These are phyloP conservation scores for Oncopeltus fasciatus DNA, from an alignment of 1,140 invertebrate genomes.

Conservation along the genomic window DNA sequence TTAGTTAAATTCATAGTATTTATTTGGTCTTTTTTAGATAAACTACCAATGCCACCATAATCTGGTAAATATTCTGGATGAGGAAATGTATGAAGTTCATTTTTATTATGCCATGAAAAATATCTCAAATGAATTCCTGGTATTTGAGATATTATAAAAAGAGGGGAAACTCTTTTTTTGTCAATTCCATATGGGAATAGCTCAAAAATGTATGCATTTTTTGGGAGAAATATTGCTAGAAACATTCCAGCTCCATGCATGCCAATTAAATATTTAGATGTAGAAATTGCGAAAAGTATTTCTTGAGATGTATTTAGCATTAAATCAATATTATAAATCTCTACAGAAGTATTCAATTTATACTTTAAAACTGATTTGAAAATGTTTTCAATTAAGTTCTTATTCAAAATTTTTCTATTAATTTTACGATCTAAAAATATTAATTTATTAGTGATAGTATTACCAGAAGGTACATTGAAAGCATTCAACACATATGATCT, in stretches of 20 bases:
- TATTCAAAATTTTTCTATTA: constrained; percentile 36
- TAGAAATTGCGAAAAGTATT: constrained; percentile 28
- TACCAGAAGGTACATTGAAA: constrained; percentile 14
- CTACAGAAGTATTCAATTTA: constrained; percentile 6
- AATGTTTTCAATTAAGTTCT: constrained; percentile 28
- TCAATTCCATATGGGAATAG: constrained; percentile 33
- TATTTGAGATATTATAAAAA: constrained; percentile 31
- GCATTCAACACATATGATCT: constrained; percentile 17
- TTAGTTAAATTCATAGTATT: constrained; percentile 28
- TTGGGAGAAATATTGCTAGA: constrained; percentile 27
- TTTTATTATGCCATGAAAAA: constrained; percentile 31
- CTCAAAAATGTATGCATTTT: constrained; percentile 27
- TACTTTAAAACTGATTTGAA: constrained; percentile 14
- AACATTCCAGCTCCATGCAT: constrained; percentile 32
- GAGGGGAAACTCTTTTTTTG: constrained; percentile 33
- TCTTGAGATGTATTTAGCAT: constrained; percentile 26
- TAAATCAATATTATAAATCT: constrained; percentile 23
- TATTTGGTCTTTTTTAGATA: constrained; percentile 27
- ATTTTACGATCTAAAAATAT: constrained; percentile 32
- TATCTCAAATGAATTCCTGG: constrained; percentile 30
- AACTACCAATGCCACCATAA: constrained; percentile 31
- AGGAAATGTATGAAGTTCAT: constrained; percentile 27
- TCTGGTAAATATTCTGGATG: constrained; percentile 29
- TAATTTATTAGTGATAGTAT: background rate
- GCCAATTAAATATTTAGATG: constrained; percentile 27